A percentile compares a stretch with the other conserved stretches of the same genome.
Evolutionary conservation across 2,888 invertebrate species (phyloP).

Genomic region (Aelia acuminata): DNA sequence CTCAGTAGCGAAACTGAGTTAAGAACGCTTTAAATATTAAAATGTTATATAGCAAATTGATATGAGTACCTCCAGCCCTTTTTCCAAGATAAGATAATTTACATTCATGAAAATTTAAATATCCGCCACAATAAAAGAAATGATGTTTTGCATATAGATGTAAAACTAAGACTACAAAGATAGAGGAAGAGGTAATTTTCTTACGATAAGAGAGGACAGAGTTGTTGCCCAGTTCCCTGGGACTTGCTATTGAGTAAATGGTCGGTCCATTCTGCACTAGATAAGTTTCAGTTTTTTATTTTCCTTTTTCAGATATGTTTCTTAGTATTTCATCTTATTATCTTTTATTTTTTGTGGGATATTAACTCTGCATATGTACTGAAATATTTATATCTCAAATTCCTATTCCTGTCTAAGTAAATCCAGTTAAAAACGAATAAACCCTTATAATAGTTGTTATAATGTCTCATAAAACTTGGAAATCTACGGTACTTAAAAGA

Average conservation of each 20-base stretch:
- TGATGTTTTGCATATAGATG: background rate
- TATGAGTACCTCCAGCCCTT: background rate
- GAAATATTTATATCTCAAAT: too few relatives aligned
- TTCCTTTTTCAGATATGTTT: background rate
- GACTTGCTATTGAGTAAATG: too few relatives aligned
- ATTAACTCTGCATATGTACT: background rate
- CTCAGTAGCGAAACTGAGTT: background rate
- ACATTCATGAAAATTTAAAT: slow-evolving; percentile 14
- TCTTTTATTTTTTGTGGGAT: background rate
- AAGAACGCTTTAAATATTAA: background rate
- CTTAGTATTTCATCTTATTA: background rate
- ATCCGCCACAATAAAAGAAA: background rate
- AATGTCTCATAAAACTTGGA: too few relatives aligned
- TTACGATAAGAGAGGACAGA: background rate
- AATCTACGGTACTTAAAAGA: too few relatives aligned
- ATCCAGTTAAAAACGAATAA: too few relatives aligned
- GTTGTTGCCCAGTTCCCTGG: background rate
- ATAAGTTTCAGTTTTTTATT: background rate
- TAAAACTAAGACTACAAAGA: background rate
- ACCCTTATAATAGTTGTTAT: too few relatives aligned
- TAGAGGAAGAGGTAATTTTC: background rate
- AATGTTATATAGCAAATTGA: background rate
- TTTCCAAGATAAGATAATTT: background rate
- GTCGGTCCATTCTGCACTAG: too few relatives aligned
- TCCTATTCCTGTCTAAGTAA: too few relatives aligned